Evolutionary conservation across 2,888 invertebrate species (phyloP), one percentile per base, ranked within the genome.

Genomic region (Lissocephala sabroskyi): DNA sequence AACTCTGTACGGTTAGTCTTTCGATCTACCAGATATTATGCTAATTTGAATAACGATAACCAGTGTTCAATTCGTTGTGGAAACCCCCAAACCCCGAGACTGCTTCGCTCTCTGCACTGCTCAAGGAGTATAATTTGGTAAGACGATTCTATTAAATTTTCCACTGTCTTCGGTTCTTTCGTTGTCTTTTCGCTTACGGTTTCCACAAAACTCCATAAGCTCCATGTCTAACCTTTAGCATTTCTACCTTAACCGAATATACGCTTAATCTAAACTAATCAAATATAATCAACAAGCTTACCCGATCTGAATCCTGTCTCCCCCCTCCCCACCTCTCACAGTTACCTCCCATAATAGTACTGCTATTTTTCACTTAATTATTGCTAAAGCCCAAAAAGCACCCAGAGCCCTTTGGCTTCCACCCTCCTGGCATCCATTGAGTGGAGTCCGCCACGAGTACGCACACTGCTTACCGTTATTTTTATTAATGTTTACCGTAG

Each of bases 221-320:
- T 7, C 50, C 52, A 26, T 26, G 9, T 26, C 4, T 9, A 26
- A 9, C 26, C 9, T 6, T 26, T 26, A 26, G 5, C 26, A 26
- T 4, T 9, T 9, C 26, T 6, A 6, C 26, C 30, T n/a, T 30
- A 11, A 7, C 41, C 48, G 59, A 63, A 48, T 52, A 23, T 23
- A 23, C 42, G 26, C 54, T 16, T 58, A 68, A 68, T 68, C 64
- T 61, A 56, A 58, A 56, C 67, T 66, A 68, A 68, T 74, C 58
- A 68, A 74, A 68, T 64, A 63, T 60, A 71, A 75, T 68, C 58
- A 68, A 71, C 75, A 66, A 56, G 68, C 67, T 68, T 75, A 66
- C 35, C 17, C 35, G 14, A 35, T n/a, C n/a, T n/a, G n/a, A n/a
- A n/a, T n/a, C n/a, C n/a, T n/a, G n/a, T n/a, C n/a, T n/a, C n/a